Base-by-base conservation (phyloP, 2,888 invertebrate species). In the Trachelus troglodyta region DNA sequence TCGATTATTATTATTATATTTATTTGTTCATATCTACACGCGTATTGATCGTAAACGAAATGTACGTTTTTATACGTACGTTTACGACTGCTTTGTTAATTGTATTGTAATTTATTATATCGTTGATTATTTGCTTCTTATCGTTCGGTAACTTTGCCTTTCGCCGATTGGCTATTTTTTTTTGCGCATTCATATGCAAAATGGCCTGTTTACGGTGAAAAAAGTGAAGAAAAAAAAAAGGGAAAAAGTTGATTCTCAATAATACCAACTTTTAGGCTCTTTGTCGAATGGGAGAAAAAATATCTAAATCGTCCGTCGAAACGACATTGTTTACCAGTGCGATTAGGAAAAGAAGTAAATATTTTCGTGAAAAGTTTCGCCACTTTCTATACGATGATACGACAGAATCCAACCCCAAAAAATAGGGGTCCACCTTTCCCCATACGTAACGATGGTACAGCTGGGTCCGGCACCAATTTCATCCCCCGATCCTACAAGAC, bases 311-410 rank as follows among this genome's bases (percentile, higher is more conserved):
- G 75, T 77, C 75, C 71, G 73, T 71, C 78, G 78, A 75, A 34
- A 71, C 71, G 71, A 71, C 71, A 71, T 76, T 78, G 78, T 78
- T 78, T 75, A 71, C 75, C 69, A 9, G 75, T 68, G 75, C 75
- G 78, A 78, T 78, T 78, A 78, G 78, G 75, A 78, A 78, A 78
- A 76, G 75, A 78, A 78, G 78, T 75, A 78, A 78, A 78, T 78
- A 78, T 78, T 78, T 78, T 78, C 78, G 75, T 37, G 69, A 73
- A 78, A 78, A 78, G 75, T 78, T 78, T 69, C 35, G 23, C 9
- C 6, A 23, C 23, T 23, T 6, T 56, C 40, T 6, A 9, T 56
- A 23, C 1, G 23, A 23, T 56, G 23, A 56, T 56, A 56, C 23
- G 56, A 23, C 23, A 9, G 56, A 56, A 56, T 56, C 56, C 23